Percentiles rank a stretch among this genome's conserved stretches.
Conservation (phyloP, 2,888 invertebrate species). For the Litoditis marina region DNA sequence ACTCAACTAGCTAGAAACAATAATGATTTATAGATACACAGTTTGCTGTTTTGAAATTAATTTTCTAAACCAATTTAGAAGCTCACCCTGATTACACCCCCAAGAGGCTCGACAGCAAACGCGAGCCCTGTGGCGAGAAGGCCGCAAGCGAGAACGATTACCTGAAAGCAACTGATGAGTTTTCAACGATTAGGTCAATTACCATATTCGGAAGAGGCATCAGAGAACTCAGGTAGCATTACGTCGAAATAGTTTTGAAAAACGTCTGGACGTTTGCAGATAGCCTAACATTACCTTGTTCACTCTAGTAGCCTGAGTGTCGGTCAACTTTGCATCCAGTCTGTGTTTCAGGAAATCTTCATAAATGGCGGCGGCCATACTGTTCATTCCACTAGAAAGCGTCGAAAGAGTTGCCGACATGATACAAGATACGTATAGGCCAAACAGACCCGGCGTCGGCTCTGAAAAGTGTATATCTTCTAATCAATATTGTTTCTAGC, state of each 20-base stretch:
- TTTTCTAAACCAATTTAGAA: too few species aligned
- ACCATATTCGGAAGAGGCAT: too few species aligned
- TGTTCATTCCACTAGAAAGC: slow-evolving; percentile 55
- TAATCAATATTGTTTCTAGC: too few species aligned
- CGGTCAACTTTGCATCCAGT: slow-evolving; percentile 37
- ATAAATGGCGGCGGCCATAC: slow-evolving; percentile 54
- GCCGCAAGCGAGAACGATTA: slow-evolving; percentile 37
- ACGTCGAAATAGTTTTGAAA: too few species aligned
- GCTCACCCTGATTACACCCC: slow-evolving; percentile 44
- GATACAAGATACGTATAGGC: slow-evolving; percentile 54
- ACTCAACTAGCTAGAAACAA: too few species aligned
- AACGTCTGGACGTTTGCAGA: too few species aligned
- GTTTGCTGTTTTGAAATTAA: too few species aligned
- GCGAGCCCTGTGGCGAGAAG: slow-evolving; percentile 40
- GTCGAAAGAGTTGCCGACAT: slow-evolving; percentile 56
- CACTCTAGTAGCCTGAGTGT: slow-evolving; percentile 30
- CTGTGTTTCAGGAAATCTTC: slow-evolving; percentile 53
- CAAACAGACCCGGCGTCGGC: slow-evolving; percentile 51
- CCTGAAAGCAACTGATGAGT: too few species aligned
- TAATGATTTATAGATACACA: too few species aligned
- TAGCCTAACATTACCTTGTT: slow-evolving; percentile 39
- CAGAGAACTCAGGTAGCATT: too few species aligned
- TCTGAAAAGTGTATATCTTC: too few species aligned
- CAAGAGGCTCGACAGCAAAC: slow-evolving; percentile 48
- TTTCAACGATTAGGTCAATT: too few species aligned